phyloP scores from a whole-genome alignment of 2,888 invertebrate species.

The Exephanes ischioxanthus region DNA sequence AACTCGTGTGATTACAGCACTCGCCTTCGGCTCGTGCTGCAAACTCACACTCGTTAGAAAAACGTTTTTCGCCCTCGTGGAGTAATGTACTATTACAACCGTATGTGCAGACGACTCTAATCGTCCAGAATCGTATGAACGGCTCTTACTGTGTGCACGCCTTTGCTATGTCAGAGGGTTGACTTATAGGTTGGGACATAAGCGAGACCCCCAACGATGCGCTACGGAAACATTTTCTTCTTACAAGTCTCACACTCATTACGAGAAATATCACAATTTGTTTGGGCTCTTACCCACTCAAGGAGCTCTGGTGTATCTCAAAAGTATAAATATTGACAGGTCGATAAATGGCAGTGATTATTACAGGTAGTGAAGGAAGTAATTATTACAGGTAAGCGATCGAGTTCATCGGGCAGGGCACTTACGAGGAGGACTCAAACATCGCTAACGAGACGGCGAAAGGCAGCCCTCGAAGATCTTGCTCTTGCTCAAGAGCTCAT shows the following conservation, averaged over 20 bases:
- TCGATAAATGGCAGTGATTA: neutral
- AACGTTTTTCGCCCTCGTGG: no score
- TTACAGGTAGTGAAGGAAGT: neutral
- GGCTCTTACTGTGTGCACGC: neutral
- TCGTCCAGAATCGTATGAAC: neutral
- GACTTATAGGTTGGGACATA: slow-evolving; percentile 8
- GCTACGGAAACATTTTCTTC: slow-evolving; percentile 2
- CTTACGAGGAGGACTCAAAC: neutral
- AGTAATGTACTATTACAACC: neutral
- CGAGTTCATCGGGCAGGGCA: neutral
- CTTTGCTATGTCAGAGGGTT: slow-evolving; percentile 4
- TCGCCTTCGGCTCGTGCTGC: no score
- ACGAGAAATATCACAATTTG: neutral
- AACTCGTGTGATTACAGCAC: no score
- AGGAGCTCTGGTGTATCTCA: neutral
- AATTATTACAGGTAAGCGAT: slow-evolving; percentile 1
- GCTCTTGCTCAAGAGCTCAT: neutral
- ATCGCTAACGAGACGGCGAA: neutral
- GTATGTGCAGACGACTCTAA: neutral
- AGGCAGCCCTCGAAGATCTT: neutral
- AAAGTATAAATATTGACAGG: neutral
- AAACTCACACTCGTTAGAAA: no score
- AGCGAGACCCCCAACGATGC: neutral
- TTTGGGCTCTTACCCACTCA: slow-evolving; percentile 16
- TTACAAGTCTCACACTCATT: neutral